Base-by-base conservation (phyloP, 2,113 vertebrate species). In the Oncorhynchus masou region DNA sequence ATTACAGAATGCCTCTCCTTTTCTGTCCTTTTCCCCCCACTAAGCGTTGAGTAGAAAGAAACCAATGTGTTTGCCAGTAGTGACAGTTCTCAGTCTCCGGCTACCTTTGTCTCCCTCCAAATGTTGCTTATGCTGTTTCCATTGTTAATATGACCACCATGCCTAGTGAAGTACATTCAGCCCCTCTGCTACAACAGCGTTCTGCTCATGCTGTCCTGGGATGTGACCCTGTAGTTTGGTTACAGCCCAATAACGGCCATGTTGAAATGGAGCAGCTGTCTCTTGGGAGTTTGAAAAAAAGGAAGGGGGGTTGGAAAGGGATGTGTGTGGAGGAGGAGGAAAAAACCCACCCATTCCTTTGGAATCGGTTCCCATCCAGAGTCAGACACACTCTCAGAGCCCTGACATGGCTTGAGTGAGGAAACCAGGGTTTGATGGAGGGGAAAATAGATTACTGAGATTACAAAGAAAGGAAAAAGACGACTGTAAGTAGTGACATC, bases 311-410 rank as follows among this genome's bases (percentile, higher is more conserved):
- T 5, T 22, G 45, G 15, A 77, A 57, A 24, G 68, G 68, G 71
- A 79, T 76, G 84, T 85, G 49, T 45, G 68, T 45, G 39, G 12
- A 45, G 39, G 39, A 45, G 39, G 9, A 45, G 6, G 34, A 45
- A 45, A 11, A 88, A 88, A 74, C 84, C 87, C 81, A 67, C 77
- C 83, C 85, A 81, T 89, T 88, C 74, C 86, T 84, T 64, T 74
- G 67, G 71, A 90, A 87, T 90, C 91, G 89, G 90, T 90, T 86
- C 90, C 90, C 88, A 80, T 12, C 39, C 75, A 78, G 64, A 70
- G 73, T 75, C 34, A 24, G 68, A 79, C 74, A 31, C 74, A 39
- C 71, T 77, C 19, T 77, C 75, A 84, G 85, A 78, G 39, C 24
- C 22, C 22, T 74, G 77, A 62, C 84, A 83, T 60, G 39, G 74